Evolutionary conservation across 2,797 vertebrate species (phyloP), one percentile per base, ranked within the genome.

Genomic region (Presbytis comata): DNA sequence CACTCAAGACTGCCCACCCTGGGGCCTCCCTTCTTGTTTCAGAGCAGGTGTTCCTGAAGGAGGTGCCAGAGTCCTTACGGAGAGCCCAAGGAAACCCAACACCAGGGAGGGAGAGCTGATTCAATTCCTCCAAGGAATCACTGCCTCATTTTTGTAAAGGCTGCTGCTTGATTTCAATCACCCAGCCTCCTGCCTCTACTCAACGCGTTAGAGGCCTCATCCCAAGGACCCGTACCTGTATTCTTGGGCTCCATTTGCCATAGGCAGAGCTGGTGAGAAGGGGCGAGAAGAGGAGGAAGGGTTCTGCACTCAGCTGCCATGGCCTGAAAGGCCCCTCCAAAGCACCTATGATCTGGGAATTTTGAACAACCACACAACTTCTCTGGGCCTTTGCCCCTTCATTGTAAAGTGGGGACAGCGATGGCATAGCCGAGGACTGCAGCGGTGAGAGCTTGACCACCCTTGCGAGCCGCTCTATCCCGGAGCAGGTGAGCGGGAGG

Each of bases 401-500:
- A 2, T 0, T 39, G 80, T 50, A 41, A 33, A 22, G 26, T 0
- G 6, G 74, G 28, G 44, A 79, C 74, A 22, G 33, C 0, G n/a
- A 44, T 1, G 57, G 67, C 30, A 28, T 6, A 4, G 16, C 82
- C 13, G 33, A 92, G 93, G 57, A 8, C 28, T 10, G 1, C 53
- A 21, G 67, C 10, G 39, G 21, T 1, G 2, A 33, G 26, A 22
- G 1, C 5, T 0, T 21, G 19, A 74, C 19, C 44, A 8, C 53
- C 82, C 82, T 76, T 59, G 59, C 24, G 70, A 84, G 48, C 26
- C 0, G 44, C 50, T 19, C 2, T 22, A 16, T 6, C 16, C 0
- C 0, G 14, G 12, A 30, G 30, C 0, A 1, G 24, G 30, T 21
- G 53, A 12, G 4, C 28, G 0, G 61, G 19, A 28, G 85, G 22